A percentile compares a stretch with the other conserved stretches of the same genome.
Conservation (phyloP, 2,797 vertebrate genomes). For the Rhincodon typus region DNA sequence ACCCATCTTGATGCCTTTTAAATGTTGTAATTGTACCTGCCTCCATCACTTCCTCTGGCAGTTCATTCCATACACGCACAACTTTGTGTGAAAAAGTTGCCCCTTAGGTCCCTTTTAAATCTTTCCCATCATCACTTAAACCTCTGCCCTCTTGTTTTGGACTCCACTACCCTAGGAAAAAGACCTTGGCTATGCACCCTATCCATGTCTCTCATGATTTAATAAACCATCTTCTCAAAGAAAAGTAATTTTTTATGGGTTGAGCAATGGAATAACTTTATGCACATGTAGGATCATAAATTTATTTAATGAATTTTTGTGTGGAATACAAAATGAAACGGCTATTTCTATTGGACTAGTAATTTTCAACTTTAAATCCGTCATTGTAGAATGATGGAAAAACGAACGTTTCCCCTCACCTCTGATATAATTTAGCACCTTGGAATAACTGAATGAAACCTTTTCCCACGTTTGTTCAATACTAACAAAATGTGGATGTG, state of each 20-base stretch:
- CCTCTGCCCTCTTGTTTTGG: too few relatives aligned
- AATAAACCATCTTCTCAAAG: not conserved
- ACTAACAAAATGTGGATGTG: not conserved
- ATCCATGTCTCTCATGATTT: too few relatives aligned
- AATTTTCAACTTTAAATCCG: not conserved
- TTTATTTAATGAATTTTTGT: not conserved
- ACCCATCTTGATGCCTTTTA: too few relatives aligned
- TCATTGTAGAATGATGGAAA: not conserved
- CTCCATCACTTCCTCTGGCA: too few relatives aligned
- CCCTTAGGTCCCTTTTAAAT: too few relatives aligned
- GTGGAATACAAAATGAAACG: not conserved
- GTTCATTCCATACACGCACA: too few relatives aligned
- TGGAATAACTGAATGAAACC: not conserved
- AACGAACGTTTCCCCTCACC: not conserved
- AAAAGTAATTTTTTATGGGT: not conserved
- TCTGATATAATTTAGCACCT: not conserved
- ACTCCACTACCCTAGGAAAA: too few relatives aligned
- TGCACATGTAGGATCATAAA: not conserved
- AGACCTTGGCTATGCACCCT: too few relatives aligned
- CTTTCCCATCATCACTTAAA: too few relatives aligned
- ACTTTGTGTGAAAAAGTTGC: too few relatives aligned
- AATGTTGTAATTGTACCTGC: too few relatives aligned
- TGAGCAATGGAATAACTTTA: not conserved
- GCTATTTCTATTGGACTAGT: not conserved
- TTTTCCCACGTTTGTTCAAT: not conserved